These are phyloP conservation scores for Serranus cabrilla DNA, from an alignment of 2,797 vertebrate genomes.

Conservation along the genomic window DNA sequence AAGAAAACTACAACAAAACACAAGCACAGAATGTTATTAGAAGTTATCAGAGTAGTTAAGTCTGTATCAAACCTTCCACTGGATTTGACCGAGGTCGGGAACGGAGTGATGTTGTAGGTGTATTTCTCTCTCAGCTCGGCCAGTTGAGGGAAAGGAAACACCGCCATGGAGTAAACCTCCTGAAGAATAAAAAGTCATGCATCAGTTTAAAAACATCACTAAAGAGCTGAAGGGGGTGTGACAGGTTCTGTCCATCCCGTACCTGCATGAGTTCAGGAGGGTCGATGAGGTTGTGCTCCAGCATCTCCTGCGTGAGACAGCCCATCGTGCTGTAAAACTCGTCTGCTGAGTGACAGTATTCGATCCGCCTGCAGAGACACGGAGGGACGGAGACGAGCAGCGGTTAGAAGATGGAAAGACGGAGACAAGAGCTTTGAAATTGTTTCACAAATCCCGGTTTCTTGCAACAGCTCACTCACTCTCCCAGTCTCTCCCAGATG, in stretches of 20 bases:
- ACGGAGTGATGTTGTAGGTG: slow-evolving; percentile 99
- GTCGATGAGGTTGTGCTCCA: slow-evolving; percentile 92
- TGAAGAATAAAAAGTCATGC: slow-evolving; percentile 54
- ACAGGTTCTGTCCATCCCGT: background rate
- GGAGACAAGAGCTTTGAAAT: background rate
- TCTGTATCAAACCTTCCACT: slow-evolving; percentile 76
- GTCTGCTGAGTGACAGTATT: slow-evolving; percentile 95
- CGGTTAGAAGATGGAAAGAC: background rate
- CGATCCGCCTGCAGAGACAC: slow-evolving; percentile 90
- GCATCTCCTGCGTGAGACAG: slow-evolving; percentile 96
- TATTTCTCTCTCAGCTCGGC: slow-evolving; percentile 98
- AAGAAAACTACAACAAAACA: too few relatives aligned
- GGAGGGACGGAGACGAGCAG: background rate
- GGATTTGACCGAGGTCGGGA: slow-evolving; percentile 93
- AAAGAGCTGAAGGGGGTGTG: background rate
- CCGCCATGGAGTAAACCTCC: slow-evolving; percentile 97
- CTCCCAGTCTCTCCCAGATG: slow-evolving; percentile 96
- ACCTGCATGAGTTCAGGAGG: slow-evolving; percentile 98
- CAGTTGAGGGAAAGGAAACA: slow-evolving; percentile 97
- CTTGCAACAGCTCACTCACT: slow-evolving; percentile 85
- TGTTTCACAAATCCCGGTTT: background rate
- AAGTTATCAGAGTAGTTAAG: too few relatives aligned
- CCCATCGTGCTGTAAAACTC: slow-evolving; percentile 99
- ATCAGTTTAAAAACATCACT: background rate
- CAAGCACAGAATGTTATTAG: too few relatives aligned